Conservation (phyloP, 2,113 vertebrate species). For the Sceloporus tristichus region DNA sequence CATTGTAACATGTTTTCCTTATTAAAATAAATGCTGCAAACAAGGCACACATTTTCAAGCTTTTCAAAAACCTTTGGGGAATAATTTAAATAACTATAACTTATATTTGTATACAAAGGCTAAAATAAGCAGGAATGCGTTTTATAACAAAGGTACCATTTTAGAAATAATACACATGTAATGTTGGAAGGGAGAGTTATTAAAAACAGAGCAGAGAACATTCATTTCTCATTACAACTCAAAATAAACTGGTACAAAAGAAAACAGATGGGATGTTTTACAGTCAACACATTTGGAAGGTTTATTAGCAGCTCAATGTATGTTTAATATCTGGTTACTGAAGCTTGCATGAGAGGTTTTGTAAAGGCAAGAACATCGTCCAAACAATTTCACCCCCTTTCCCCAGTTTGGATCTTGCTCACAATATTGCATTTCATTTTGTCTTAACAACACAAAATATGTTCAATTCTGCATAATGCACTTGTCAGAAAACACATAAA, state of each 20-base stretch:
- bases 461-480: slow-evolving; percentile 60
- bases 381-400: slow-evolving; percentile 41
- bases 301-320: slow-evolving; percentile 59
- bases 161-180: slow-evolving; percentile 53
- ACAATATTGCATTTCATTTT: slow-evolving; percentile 50
- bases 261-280: slow-evolving; percentile 30
- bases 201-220: slow-evolving; percentile 34
- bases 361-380: slow-evolving; percentile 51
- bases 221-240: slow-evolving; percentile 27
- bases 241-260: slow-evolving; percentile 39
- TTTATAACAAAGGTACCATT: slow-evolving; percentile 69
- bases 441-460: slow-evolving; percentile 52
- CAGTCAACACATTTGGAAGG: slow-evolving; percentile 50
- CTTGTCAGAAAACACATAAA: slow-evolving; percentile 50
- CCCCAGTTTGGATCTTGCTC: slow-evolving; percentile 49
- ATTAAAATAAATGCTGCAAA: slow-evolving; percentile 43
- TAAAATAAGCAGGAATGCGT: slow-evolving; percentile 58
- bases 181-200: slow-evolving; percentile 28
- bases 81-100: slow-evolving; percentile 29
- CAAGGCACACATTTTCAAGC: slow-evolving; percentile 77
- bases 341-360: slow-evolving; percentile 50
- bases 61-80: slow-evolving; percentile 52
- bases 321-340: slow-evolving; percentile 51
- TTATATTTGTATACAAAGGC: slow-evolving; percentile 43
- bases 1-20: neutral